These are phyloP conservation scores for Lepidocyrtoides sp. DNA, from an alignment of 2,888 invertebrate species.

Conservation along the genomic window DNA sequence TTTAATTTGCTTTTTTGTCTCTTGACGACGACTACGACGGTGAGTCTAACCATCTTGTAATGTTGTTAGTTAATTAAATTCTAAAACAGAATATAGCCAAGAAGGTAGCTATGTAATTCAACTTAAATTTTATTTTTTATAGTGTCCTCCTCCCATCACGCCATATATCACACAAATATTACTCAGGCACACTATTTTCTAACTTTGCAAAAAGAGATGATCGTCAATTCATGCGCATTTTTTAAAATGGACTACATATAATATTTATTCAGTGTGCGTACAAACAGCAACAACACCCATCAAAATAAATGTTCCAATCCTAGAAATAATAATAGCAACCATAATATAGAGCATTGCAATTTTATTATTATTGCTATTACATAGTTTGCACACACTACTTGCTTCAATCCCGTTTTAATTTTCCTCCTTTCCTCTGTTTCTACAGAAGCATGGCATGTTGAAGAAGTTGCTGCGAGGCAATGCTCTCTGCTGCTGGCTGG, in stretches of 20 bases:
- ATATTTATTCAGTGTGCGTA: not conserved
- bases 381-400: slow-evolving; percentile 62
- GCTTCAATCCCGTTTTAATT: slow-evolving; percentile 68
- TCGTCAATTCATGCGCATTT: slow-evolving; percentile 19
- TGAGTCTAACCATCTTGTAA: not conserved
- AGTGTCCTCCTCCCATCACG: slow-evolving; percentile 37
- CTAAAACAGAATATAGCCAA: not conserved
- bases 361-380: not conserved
- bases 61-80: not conserved
- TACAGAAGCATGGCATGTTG: not conserved
- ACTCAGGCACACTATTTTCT: too few species aligned
- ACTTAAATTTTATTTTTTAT: slow-evolving; percentile 37
- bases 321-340: not conserved
- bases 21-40: not conserved
- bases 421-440: slow-evolving; percentile 10
- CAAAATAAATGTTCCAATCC: slow-evolving; percentile 54
- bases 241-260: slow-evolving; percentile 13
- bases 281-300: slow-evolving; percentile 31
- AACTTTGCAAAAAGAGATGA: not conserved
- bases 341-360: slow-evolving; percentile 32
- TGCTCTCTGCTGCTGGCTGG: not conserved
- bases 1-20: slow-evolving; percentile 36
- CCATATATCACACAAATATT: not conserved
- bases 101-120: slow-evolving; percentile 1
- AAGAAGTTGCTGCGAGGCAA: not conserved